Evolutionary conservation across 1,140 invertebrate genomes (phyloP).

Genomic region (Drosophila tristis): DNA sequence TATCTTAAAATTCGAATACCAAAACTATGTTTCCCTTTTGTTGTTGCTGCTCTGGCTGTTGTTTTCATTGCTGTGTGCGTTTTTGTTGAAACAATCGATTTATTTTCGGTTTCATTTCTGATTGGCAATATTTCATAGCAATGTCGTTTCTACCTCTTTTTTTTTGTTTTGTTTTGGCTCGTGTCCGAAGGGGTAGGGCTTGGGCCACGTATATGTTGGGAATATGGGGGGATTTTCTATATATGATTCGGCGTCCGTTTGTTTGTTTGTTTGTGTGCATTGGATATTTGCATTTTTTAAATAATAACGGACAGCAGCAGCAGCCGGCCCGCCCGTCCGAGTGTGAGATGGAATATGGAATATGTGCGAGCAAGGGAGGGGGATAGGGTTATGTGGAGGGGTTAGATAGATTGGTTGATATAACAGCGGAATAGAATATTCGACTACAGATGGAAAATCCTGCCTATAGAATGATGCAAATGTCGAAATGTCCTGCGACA

Average conservation of each 20-base stretch:
- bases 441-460: not conserved
- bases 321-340: too few relatives aligned
- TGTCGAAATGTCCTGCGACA: too few relatives aligned
- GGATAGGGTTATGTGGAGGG: too few relatives aligned
- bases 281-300: conserved; percentile 44
- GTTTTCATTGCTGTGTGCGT: conserved; percentile 51
- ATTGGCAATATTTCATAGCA: conserved; percentile 82
- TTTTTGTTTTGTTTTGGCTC: conserved; percentile 11
- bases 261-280: conserved; percentile 37
- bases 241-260: conserved; percentile 2
- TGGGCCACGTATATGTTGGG: too few relatives aligned
- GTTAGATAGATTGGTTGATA: too few relatives aligned
- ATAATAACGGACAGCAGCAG: conserved; percentile 20
- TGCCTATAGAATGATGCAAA: conserved; percentile 3
- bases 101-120: conserved; percentile 84
- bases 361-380: not conserved
- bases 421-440: conserved; percentile 6
- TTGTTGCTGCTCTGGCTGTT: conserved; percentile 43
- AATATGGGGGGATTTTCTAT: not conserved
- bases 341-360: conserved; percentile 1
- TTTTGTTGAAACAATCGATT: conserved; percentile 82
- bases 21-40: conserved; percentile 34
- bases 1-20: not conserved
- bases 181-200: not conserved
- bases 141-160: conserved; percentile 30